Conservation (phyloP, 2,797 vertebrate genomes). For the Scyliorhinus canicula region DNA sequence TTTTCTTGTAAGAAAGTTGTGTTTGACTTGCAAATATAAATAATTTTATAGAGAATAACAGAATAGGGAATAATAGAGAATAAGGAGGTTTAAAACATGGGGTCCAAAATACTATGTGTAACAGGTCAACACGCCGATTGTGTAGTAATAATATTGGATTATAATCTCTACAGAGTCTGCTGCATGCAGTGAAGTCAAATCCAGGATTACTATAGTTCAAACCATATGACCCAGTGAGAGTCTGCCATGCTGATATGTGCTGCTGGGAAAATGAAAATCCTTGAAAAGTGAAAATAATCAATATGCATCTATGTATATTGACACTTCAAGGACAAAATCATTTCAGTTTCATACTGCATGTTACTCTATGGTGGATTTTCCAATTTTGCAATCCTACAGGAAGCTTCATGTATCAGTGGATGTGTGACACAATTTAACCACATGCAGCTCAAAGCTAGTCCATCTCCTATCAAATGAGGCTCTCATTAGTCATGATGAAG, state of each 20-base stretch:
- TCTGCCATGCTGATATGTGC: background rate
- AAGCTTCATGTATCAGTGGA: background rate
- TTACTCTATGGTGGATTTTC: background rate
- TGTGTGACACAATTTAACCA: background rate
- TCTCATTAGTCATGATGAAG: background rate
- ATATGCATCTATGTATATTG: background rate
- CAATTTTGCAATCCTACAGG: background rate
- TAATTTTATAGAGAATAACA: background rate
- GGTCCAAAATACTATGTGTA: background rate
- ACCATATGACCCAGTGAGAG: background rate
- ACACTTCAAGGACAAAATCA: background rate
- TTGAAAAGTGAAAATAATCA: background rate
- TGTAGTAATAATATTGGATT: background rate
- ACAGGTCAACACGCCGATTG: too few relatives aligned
- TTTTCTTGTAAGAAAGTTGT: background rate
- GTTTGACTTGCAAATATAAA: background rate
- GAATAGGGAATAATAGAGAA: background rate
- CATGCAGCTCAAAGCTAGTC: background rate
- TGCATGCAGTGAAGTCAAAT: background rate
- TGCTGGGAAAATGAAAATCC: background rate
- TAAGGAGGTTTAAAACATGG: background rate
- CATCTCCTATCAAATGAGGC: background rate
- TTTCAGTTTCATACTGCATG: background rate
- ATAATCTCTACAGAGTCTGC: background rate
- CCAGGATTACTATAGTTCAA: background rate